Conservation (phyloP, 2,888 invertebrate species). For the Leptopilina syphax region DNA sequence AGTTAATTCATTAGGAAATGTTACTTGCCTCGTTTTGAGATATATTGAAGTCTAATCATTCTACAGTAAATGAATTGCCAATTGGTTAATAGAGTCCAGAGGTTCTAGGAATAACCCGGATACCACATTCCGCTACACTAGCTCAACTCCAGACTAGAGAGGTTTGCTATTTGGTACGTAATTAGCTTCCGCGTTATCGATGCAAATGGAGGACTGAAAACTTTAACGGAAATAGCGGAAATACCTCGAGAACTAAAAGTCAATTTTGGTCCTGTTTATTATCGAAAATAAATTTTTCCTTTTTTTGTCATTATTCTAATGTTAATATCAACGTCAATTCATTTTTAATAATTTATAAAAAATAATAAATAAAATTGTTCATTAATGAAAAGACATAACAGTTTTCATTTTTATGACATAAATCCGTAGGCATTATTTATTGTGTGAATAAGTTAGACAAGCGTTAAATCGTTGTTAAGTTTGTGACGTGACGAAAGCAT, state of each 20-base stretch:
- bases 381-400: neutral
- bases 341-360: neutral
- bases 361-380: neutral
- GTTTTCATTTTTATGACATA: neutral
- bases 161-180: neutral
- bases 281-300: neutral
- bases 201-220: conserved; percentile 52
- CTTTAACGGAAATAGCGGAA: conserved; percentile 39
- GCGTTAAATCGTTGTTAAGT: conserved; percentile 17
- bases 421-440: too few relatives aligned
- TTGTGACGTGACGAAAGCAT: conserved; percentile 27
- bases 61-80: conserved; percentile 53
- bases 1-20: neutral
- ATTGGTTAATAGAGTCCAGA: conserved; percentile 17
- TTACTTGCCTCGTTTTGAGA: neutral
- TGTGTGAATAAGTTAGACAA: neutral
- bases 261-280: neutral
- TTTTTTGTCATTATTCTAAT: neutral
- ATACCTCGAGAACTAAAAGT: conserved; percentile 6
- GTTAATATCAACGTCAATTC: too few relatives aligned
- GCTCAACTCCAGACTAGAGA: conserved; percentile 49
- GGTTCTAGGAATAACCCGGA: conserved; percentile 14
- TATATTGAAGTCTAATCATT: conserved; percentile 1
- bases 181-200: conserved; percentile 45
- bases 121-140: conserved; percentile 53